Conservation (phyloP, 2,888 invertebrate species). For the Parasteatoda lunata region DNA sequence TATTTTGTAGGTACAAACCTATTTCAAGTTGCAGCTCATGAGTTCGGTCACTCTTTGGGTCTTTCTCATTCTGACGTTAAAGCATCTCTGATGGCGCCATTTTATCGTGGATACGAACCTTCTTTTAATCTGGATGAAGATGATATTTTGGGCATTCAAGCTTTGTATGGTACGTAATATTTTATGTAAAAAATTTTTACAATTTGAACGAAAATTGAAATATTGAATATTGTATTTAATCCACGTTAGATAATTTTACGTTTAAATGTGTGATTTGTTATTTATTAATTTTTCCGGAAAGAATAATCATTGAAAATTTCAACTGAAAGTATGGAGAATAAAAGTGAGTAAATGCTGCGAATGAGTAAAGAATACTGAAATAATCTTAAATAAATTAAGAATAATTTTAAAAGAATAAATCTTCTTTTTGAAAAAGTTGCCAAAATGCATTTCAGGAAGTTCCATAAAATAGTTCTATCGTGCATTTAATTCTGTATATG, state of each 20-base stretch:
- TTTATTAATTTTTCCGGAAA: not conserved
- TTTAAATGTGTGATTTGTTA: not conserved
- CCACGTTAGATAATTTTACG: not conserved
- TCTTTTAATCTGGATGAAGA: slow-evolving; percentile 90
- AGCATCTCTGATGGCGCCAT: slow-evolving; percentile 96
- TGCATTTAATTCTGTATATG: no score
- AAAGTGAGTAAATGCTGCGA: no score
- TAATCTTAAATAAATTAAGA: no score
- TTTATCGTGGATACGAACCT: slow-evolving; percentile 93
- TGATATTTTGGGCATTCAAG: slow-evolving; percentile 88
- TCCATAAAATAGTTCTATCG: no score
- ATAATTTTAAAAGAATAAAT: no score
- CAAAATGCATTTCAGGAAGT: no score
- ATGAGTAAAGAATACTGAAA: no score
- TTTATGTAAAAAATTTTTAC: not conserved
- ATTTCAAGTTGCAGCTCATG: slow-evolving; percentile 97
- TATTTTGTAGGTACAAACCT: slow-evolving; percentile 83
- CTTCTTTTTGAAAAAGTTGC: no score
- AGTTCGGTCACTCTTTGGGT: slow-evolving; percentile 97
- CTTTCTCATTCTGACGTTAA: slow-evolving; percentile 94
- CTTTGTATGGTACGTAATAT: slow-evolving; percentile 82
- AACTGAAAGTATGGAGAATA: no score
- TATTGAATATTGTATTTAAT: not conserved
- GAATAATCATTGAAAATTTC: no score
- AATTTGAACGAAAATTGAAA: not conserved